Evolutionary conservation across 2,888 invertebrate species (phyloP).

Genomic region (Oeneis ivallda): DNA sequence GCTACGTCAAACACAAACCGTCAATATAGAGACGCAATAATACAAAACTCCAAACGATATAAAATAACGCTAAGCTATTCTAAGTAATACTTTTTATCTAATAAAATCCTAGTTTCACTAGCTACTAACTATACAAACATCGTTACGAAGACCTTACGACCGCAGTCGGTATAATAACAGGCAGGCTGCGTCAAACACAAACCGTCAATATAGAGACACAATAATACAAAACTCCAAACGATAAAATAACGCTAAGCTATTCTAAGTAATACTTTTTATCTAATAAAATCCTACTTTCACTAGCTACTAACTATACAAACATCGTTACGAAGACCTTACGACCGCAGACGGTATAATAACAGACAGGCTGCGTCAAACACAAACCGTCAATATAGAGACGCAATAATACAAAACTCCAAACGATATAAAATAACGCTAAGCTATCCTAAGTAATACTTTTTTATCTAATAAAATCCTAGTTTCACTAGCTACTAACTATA

Average conservation of each 20-base stretch:
- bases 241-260: too few relatives aligned
- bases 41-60: too few relatives aligned
- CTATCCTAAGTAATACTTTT: slow-evolving; percentile 35
- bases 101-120: too few relatives aligned
- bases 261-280: too few relatives aligned
- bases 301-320: too few relatives aligned
- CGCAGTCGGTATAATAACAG: slow-evolving; percentile 39
- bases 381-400: too few relatives aligned
- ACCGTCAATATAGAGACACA: slow-evolving; percentile 44
- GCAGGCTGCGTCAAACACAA: slow-evolving; percentile 41
- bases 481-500: background rate
- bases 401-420: slow-evolving; percentile 78
- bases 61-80: too few relatives aligned
- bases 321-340: slow-evolving; percentile 28
- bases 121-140: background rate
- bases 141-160: slow-evolving; percentile 30
- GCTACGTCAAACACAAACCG: too few relatives aligned
- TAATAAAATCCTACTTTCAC: too few relatives aligned
- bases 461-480: background rate
- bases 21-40: too few relatives aligned
- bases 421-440: slow-evolving; percentile 68
- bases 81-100: too few relatives aligned
- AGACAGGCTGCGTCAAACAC: slow-evolving; percentile 41
- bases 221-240: slow-evolving; percentile 78
- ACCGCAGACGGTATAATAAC: slow-evolving; percentile 40